Base-by-base conservation (phyloP, 2,113 vertebrate species). In the Philantomba maxwellii region DNA sequence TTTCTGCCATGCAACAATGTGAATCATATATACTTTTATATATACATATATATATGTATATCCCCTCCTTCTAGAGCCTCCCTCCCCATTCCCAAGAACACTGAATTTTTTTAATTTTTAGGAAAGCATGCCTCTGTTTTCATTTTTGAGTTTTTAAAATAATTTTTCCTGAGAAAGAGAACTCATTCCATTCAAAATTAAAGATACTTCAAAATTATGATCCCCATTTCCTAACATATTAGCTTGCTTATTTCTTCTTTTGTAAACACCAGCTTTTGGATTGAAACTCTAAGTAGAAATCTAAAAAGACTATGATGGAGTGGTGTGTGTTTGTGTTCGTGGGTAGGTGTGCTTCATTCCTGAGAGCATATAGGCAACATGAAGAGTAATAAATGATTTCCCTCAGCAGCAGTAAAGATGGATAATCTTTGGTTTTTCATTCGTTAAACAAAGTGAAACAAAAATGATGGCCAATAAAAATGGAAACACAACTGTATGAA, bases 391-490 rank as follows among this genome's bases (percentile, higher is more conserved):
- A 96, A 87, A 96, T 88, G 75, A 53, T 95, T 95, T 66, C 25
- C 36, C 36, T 82, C 36, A 51, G 77, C 30, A 91, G 28, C 89
- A 96, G 45, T 89, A 92, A 96, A 85, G 66, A 81, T 87, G 73
- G 81, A 13, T 88, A 89, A 89, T 96, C 60, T 95, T 93, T 95
- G 60, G 43, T 83, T 97, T 93, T 91, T 49, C 58, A 58, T 95
- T 91, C 43, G 15, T 73, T 96, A 96, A 97, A 82, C 82, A 92
- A 96, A 92, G 80, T 45, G 70, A 89, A 83, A 84, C 94, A 83
- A 92, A 94, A 96, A 64, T 66, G 23, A 75, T 85, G 66, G 43
- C 25, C 53, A 92, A 87, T 21, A 87, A 88, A 96, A 89, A 49
- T 57, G 33, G 47, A 28, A 96, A 91, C 1, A 3, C 30, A 86